phyloP scores from a whole-genome alignment of 92 coral and sea anemone genomes.

The Palythoa grandiflora region DNA sequence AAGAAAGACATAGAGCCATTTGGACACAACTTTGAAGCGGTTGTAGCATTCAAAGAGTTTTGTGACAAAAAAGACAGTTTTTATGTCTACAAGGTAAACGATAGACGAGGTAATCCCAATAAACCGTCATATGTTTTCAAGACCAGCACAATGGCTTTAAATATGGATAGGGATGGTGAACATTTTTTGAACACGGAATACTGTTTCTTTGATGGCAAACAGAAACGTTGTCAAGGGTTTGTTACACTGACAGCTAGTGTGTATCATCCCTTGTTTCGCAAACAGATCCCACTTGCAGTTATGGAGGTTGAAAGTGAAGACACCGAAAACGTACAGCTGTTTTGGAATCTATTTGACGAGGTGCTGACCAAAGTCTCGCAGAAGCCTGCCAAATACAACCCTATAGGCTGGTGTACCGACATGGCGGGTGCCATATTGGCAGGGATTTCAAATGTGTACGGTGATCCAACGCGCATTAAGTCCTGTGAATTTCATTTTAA shows the following conservation, averaged over 20 bases:
- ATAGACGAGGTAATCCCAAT: background rate
- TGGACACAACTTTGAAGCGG: background rate
- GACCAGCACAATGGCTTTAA: background rate
- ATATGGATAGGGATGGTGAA: slow-evolving; percentile 1
- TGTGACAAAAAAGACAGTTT: background rate
- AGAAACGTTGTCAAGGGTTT: background rate
- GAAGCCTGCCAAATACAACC: background rate
- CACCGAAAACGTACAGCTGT: background rate
- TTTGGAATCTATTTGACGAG: background rate
- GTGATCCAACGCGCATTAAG: slow-evolving; percentile 32
- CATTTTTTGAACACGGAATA: background rate
- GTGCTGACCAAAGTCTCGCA: slow-evolving; percentile 1
- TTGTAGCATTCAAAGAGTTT: background rate
- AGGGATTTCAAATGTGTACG: slow-evolving; percentile 42
- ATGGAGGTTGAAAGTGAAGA: background rate
- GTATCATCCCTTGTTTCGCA: background rate
- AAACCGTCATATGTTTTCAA: background rate
- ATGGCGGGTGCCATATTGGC: slow-evolving; percentile 39
- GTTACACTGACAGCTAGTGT: background rate
- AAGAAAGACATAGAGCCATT: background rate
- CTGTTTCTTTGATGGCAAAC: background rate
- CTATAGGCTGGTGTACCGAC: slow-evolving; percentile 14
- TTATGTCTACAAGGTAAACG: background rate
- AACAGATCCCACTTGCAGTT: background rate
- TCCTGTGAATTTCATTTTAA: slow-evolving; percentile 47